phyloP scores from a whole-genome alignment of 37 sponge, comb jelly and placozoan species.

The Oscarella lobularis region DNA sequence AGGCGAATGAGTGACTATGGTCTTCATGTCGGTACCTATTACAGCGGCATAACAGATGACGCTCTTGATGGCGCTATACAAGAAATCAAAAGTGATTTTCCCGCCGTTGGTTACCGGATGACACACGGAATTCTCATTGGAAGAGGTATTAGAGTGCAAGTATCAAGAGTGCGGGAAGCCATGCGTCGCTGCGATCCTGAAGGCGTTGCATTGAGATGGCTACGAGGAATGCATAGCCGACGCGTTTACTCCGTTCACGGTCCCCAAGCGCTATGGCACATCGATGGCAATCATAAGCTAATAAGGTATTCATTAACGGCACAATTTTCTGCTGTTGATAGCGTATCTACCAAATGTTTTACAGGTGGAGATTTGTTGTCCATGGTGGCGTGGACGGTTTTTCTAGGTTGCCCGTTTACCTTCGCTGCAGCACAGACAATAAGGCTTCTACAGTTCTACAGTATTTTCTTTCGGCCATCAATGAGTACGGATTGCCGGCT shows the following conservation, averaged over 20 bases:
- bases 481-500: constrained; percentile 31
- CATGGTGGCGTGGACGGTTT: constrained; percentile 45
- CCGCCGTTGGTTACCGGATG: constrained; percentile 3
- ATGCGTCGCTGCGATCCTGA: constrained; percentile 19
- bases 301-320: constrained; percentile 18
- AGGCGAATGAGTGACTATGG: constrained; percentile 14
- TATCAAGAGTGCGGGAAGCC: constrained; percentile 10
- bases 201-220: background rate
- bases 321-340: too few relatives aligned
- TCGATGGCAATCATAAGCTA: constrained; percentile 40
- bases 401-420: constrained; percentile 27
- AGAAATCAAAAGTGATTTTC: background rate
- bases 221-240: background rate
- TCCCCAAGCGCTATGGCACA: constrained; percentile 44
- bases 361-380: constrained; percentile 40
- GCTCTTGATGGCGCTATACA: constrained; percentile 5
- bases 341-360: too few relatives aligned
- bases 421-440: constrained; percentile 22
- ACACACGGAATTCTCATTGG: constrained; percentile 10
- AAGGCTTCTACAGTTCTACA: constrained; percentile 20
- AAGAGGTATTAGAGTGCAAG: constrained; percentile 12
- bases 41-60: background rate
- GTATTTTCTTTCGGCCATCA: constrained; percentile 19
- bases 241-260: constrained; percentile 14
- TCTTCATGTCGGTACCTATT: background rate